Evolutionary conservation across 2,113 vertebrate species (phyloP).

Genomic region (Bos javanicus): DNA sequence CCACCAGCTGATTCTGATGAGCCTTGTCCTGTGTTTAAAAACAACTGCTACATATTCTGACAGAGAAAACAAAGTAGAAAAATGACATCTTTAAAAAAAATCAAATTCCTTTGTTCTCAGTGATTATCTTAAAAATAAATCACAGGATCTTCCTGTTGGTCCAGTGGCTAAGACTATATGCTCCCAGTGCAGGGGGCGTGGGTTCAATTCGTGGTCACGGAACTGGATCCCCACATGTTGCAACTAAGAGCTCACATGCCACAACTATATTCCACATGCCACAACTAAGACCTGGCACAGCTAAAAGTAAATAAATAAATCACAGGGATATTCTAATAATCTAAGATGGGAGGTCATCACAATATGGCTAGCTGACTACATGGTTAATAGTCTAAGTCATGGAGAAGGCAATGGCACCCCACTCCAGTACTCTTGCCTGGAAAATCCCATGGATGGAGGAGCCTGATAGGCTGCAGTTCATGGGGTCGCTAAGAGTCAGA

Average conservation of each 20-base stretch:
- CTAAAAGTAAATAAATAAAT: neutral
- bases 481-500: too few relatives aligned
- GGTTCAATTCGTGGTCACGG: neutral
- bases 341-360: neutral
- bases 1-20: neutral
- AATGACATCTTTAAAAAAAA: neutral
- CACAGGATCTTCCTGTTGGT: neutral
- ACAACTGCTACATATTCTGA: neutral
- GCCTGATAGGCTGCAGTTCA: too few relatives aligned
- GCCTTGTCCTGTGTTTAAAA: neutral
- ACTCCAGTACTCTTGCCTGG: too few relatives aligned
- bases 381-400: neutral
- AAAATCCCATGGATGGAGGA: too few relatives aligned
- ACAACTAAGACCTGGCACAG: neutral
- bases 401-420: too few relatives aligned
- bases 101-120: neutral
- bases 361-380: neutral
- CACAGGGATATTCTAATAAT: neutral
- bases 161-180: neutral
- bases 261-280: neutral
- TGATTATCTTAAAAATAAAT: neutral
- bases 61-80: neutral
- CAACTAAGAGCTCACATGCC: neutral
- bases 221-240: neutral
- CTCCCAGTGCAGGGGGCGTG: neutral